These are phyloP conservation scores for Moxostoma hubbsi DNA, from an alignment of 2,797 vertebrate species.

Conservation along the genomic window DNA sequence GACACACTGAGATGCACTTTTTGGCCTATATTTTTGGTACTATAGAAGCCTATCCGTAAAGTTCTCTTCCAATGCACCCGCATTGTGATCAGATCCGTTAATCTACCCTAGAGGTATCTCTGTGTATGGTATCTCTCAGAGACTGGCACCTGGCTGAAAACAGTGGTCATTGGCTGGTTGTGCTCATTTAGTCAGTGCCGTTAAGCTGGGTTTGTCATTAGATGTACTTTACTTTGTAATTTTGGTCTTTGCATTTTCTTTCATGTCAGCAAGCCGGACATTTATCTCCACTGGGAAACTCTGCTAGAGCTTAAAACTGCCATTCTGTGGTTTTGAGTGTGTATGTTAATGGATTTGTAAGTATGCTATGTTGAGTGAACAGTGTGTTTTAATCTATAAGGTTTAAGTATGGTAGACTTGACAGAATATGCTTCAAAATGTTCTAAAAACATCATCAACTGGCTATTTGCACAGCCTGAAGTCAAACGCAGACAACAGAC, in stretches of 20 bases:
- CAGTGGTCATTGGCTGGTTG: neutral
- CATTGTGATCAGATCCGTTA: neutral
- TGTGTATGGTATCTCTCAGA: neutral
- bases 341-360: conserved; percentile 18
- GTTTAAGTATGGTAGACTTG: conserved; percentile 16
- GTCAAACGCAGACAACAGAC: neutral
- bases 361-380: conserved; percentile 6
- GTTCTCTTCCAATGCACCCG: neutral
- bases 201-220: conserved; percentile 18
- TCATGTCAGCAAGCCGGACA: conserved; percentile 25
- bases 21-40: neutral
- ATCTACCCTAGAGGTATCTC: neutral
- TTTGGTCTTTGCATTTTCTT: conserved; percentile 36
- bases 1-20: conserved; percentile 58
- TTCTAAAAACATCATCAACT: neutral
- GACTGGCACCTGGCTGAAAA: neutral
- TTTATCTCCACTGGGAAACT: conserved; percentile 12
- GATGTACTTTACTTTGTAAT: conserved; percentile 19
- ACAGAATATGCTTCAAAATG: neutral
- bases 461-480: neutral
- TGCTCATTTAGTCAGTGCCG: conserved; percentile 1
- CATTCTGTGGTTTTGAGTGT: conserved; percentile 16
- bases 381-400: conserved; percentile 3
- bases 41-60: neutral
- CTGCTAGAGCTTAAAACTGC: conserved; percentile 6